Evolutionary conservation across 2,113 vertebrate genomes (phyloP).

Genomic region (Regulus satrapa): DNA sequence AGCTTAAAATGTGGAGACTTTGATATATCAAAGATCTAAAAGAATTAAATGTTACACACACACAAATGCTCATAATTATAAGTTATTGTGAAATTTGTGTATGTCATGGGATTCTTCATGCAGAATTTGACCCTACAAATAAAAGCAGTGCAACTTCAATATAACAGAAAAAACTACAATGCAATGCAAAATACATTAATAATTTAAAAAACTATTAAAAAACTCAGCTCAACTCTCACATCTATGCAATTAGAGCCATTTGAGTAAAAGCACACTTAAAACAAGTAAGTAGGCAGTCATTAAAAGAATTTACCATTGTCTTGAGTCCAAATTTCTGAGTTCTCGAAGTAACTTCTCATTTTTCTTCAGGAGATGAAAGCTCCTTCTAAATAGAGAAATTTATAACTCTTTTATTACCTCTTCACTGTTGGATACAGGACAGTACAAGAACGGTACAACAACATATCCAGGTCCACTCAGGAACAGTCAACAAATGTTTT

Average conservation of each 20-base stretch:
- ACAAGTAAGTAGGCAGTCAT: not conserved
- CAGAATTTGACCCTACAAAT: not conserved
- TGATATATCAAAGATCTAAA: not conserved
- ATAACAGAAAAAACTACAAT: not conserved
- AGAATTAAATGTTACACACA: not conserved
- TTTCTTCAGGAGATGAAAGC: slow-evolving; percentile 96
- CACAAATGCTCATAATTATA: not conserved
- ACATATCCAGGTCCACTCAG: slow-evolving; percentile 38
- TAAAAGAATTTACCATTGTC: slow-evolving; percentile 86
- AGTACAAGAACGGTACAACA: not conserved
- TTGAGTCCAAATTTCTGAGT: slow-evolving; percentile 95
- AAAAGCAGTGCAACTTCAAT: not conserved
- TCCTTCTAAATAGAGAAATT: slow-evolving; percentile 82
- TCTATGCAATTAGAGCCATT: not conserved
- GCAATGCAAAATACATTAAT: not conserved
- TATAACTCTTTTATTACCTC: slow-evolving; percentile 58
- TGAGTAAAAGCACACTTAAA: not conserved
- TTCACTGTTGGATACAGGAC: slow-evolving; percentile 31
- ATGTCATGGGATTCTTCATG: not conserved
- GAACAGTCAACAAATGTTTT: not conserved
- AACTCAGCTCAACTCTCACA: not conserved
- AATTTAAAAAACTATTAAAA: not conserved
- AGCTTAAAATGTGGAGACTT: not conserved
- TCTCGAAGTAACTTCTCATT: slow-evolving; percentile 97
- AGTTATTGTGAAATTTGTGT: not conserved